These are phyloP conservation scores for Julus scanicus DNA, from an alignment of 2,888 invertebrate species.

Conservation along the genomic window DNA sequence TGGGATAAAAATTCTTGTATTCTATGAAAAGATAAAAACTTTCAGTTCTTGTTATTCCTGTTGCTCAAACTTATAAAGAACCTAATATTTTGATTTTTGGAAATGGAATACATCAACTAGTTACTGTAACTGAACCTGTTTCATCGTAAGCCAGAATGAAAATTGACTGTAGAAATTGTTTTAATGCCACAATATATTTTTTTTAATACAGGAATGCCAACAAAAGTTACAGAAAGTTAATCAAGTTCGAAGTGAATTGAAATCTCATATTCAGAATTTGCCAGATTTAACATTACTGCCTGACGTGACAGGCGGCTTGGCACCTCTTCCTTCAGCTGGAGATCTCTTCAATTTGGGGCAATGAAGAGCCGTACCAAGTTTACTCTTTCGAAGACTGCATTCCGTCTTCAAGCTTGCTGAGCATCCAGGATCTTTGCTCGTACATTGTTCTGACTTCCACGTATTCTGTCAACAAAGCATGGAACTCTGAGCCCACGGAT, in stretches of 20 bases:
- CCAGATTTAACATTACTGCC: conserved; percentile 93
- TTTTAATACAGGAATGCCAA: conserved; percentile 83
- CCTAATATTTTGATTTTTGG: too few relatives aligned
- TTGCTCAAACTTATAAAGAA: too few relatives aligned
- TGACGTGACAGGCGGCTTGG: conserved; percentile 90
- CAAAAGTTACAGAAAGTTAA: conserved; percentile 88
- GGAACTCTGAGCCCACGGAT: conserved; percentile 19
- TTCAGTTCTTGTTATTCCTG: too few relatives aligned
- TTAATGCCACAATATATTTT: not conserved
- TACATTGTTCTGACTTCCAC: not conserved
- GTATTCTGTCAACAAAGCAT: conserved; percentile 17
- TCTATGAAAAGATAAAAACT: too few relatives aligned
- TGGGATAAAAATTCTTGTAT: too few relatives aligned
- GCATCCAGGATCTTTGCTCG: conserved; percentile 17
- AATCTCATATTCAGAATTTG: conserved; percentile 90
- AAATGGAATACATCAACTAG: too few relatives aligned
- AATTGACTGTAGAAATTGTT: too few relatives aligned
- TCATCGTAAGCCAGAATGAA: too few relatives aligned
- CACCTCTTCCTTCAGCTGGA: conserved; percentile 93
- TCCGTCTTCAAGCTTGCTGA: not conserved
- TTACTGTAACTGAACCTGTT: too few relatives aligned
- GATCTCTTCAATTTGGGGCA: conserved; percentile 82
- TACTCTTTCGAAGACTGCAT: not conserved
- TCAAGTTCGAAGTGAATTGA: conserved; percentile 86
- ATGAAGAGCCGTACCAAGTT: not conserved